Evolutionary conservation across 2,797 vertebrate species (phyloP).

Genomic region (Peromyscus nudipes): DNA sequence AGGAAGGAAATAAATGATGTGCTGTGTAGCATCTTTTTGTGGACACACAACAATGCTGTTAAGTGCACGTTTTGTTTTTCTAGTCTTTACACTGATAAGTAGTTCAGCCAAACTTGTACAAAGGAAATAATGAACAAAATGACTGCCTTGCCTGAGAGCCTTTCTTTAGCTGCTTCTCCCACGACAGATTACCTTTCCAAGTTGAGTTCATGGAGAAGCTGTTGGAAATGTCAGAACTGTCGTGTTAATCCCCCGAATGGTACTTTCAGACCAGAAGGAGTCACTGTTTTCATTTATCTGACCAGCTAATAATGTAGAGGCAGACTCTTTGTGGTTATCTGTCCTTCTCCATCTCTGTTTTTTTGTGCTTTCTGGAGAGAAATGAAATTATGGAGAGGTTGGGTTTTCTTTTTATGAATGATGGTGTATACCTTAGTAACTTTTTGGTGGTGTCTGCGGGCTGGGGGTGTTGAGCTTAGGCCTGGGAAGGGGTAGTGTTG

Average conservation of each 20-base stretch:
- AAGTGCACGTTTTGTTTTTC: conserved; percentile 26
- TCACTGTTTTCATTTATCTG: conserved; percentile 52
- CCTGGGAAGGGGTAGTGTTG: conserved; percentile 22
- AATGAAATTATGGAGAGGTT: conserved; percentile 13
- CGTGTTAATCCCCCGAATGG: background rate
- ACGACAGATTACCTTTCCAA: conserved; percentile 52
- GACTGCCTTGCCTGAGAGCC: background rate
- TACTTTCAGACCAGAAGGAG: conserved; percentile 23
- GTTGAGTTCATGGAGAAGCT: background rate
- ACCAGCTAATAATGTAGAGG: conserved; percentile 7
- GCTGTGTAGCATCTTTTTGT: conserved; percentile 24
- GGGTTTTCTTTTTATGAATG: conserved; percentile 41
- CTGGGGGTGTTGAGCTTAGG: background rate
- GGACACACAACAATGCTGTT: conserved; percentile 4
- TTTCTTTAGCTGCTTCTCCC: background rate
- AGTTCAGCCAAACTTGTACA: background rate
- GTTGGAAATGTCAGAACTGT: conserved; percentile 43
- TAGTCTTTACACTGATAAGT: conserved; percentile 43
- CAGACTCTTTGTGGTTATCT: background rate
- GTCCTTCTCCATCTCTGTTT: background rate
- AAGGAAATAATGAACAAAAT: conserved; percentile 22
- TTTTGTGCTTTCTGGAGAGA: conserved; percentile 17
- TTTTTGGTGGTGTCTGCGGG: background rate
- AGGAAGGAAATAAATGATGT: background rate
- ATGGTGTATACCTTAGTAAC: background rate